Evolutionary conservation across 1,140 invertebrate genomes (phyloP), one percentile per base, ranked within the genome.

Genomic region (Araneus ventricosus): DNA sequence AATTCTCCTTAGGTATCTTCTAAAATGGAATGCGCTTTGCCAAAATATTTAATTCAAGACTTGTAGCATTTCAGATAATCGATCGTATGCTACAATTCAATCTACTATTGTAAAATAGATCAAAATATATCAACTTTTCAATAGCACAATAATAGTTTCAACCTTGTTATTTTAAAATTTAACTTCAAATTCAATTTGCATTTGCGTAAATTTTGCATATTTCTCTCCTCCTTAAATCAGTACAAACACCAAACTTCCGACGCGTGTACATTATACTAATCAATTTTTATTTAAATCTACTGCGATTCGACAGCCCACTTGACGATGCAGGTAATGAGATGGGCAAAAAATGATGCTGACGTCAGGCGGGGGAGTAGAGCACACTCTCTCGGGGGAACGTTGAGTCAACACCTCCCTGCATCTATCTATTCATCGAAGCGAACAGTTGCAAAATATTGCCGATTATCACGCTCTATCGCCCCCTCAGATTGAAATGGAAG

Each of bases 401-500:
- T 75, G 70, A 75, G 70, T 75, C 70, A 75, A 75, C 70, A 75
- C 70, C 70, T 75, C 30, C 34, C 34, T 27, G 70, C 34, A 75
- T 75, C 70, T 34, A 75, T 75, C 30, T 37, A 75, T 75, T 22
- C 70, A 37, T 75, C 70, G 70, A 30, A 34, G 70, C 20, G 34
- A 37, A 34, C 30, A 75, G 70, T 75, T 75, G 70, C 70, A 75
- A 75, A 75, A 37, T 75, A 75, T 75, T 75, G 70, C 34, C 70
- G 70, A 37, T 75, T 75, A 75, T 14, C 70, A 75, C 70, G 70
- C 14, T 34, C 30, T 22, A 75, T 75, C 70, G 30, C 70, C 30
- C 70, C 30, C 34, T 30, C 27, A 20, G 70, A 75, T 75, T 34
- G 70, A 75, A 75, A 75, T 37, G 30, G 30, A 70, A 20, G 30